Base-by-base conservation (phyloP, 2,888 invertebrate species). In the Ormyrus labotus region DNA sequence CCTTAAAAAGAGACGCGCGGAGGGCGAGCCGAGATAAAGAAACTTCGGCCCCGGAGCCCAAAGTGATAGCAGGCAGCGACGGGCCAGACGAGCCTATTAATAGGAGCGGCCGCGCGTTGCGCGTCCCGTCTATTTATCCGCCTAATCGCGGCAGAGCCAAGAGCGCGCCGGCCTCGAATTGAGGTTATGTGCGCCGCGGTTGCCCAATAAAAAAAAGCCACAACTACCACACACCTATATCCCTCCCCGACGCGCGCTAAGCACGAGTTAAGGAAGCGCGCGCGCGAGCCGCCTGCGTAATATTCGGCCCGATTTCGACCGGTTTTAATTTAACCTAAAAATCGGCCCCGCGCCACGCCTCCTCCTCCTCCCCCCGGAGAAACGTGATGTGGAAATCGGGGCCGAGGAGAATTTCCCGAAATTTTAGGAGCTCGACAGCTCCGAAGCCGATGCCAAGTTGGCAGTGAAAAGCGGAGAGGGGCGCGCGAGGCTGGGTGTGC, bases 121-220 rank as follows among this genome's bases (percentile, higher is more conserved):
- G 60, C 34, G n/a, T 84, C 84, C 83, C 84, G 84, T 84, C 86
- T 87, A 86, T 87, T 86, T 86, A 85, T 87, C 86, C 85, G 84
- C 79, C 82, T 81, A 87, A 84, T 85, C 85, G 83, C 85, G 77
- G 19, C 83, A 85, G 85, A 2, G 34, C 34, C 1, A 2, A 2
- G 67, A 61, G 61, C 34, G 68, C 9, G 50, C 53, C 34, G 67
- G 67, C 72, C 53, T 65, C 68, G 63, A 63, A 77, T 76, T 50
- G 80, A 81, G 80, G 80, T 72, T 80, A 75, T 10, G 19, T n/a
- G 10, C 50, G 53, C 34, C 13, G 13, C 63, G 70, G 75, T 80
- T 75, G 65, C 80, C 60, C 69, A 80, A 80, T 71, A 50, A 63
- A 60, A 64, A 13, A 13, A 13, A 13, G 13, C 13, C 13, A 13